Evolutionary conservation across 2,888 invertebrate species (phyloP).

Genomic region (Alloplasta piceator): DNA sequence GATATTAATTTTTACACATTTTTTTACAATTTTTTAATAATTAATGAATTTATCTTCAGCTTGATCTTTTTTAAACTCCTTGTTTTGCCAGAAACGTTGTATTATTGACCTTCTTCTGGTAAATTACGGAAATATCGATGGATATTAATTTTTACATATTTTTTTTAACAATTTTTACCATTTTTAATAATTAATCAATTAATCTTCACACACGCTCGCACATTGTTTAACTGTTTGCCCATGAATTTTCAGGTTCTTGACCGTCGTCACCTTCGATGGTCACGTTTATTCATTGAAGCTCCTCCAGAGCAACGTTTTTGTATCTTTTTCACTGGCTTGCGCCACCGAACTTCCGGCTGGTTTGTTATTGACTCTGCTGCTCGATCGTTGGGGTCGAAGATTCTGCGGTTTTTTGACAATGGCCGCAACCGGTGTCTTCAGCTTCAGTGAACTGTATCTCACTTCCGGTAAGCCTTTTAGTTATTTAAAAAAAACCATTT

Average conservation of each 20-base stretch:
- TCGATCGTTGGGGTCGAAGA: conserved; percentile 92
- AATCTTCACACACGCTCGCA: background rate
- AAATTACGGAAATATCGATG: conserved; percentile 61
- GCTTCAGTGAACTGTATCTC: conserved; percentile 83
- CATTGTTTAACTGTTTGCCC: too few relatives aligned
- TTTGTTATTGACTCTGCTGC: conserved; percentile 89
- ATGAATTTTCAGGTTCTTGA: conserved; percentile 86
- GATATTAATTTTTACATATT: background rate
- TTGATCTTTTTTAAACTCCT: conserved; percentile 84
- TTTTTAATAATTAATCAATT: background rate
- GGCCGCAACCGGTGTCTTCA: conserved; percentile 91
- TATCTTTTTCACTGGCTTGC: conserved; percentile 93
- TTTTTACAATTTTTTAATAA: too few relatives aligned
- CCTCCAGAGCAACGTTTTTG: conserved; percentile 91
- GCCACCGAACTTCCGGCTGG: conserved; percentile 94
- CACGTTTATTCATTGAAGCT: conserved; percentile 94
- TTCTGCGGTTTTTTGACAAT: conserved; percentile 93
- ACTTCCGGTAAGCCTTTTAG: conserved; percentile 71
- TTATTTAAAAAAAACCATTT: too few relatives aligned
- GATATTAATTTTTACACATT: background rate
- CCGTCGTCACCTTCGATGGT: conserved; percentile 93
- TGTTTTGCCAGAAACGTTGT: conserved; percentile 83
- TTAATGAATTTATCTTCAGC: conserved; percentile 77
- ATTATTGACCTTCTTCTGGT: conserved; percentile 84
- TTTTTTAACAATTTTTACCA: conserved; percentile 4